A percentile compares a stretch with the other conserved stretches of the same genome.
phyloP scores from a whole-genome alignment of 35 echinoderm and acorn worm genomes.

The Ophiothrix spiculata region DNA sequence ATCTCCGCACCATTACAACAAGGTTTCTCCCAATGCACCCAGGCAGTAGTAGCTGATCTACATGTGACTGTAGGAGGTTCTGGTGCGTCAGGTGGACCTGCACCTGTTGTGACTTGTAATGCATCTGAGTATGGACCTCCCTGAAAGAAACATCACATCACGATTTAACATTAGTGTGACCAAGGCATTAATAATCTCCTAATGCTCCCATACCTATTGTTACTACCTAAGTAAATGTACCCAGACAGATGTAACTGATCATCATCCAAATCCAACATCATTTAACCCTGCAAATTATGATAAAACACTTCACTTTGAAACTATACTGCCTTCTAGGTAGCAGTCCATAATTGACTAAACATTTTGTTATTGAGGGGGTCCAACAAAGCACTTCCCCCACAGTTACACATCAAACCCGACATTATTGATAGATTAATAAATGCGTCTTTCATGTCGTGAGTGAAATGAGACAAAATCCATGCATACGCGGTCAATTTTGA shows the following conservation, averaged over 20 bases:
- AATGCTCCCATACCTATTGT: slow-evolving; percentile 74
- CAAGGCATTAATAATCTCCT: slow-evolving; percentile 77
- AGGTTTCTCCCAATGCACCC: slow-evolving; percentile 75
- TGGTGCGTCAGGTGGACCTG: slow-evolving; percentile 86
- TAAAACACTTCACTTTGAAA: slow-evolving; percentile 77
- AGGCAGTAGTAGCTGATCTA: slow-evolving; percentile 54
- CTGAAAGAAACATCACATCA: slow-evolving; percentile 55
- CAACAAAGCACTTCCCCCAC: slow-evolving; percentile 68
- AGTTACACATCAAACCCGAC: slow-evolving; percentile 65
- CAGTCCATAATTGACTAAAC: slow-evolving; percentile 67
- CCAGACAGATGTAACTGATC: slow-evolving; percentile 46
- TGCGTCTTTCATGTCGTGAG: slow-evolving; percentile 80
- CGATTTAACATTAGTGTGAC: slow-evolving; percentile 57
- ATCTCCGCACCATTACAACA: slow-evolving; percentile 89
- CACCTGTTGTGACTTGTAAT: slow-evolving; percentile 79
- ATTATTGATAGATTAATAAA: slow-evolving; percentile 57
- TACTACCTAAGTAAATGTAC: slow-evolving; percentile 64
- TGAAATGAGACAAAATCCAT: background rate
- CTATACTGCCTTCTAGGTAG: slow-evolving; percentile 75
- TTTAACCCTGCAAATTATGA: slow-evolving; percentile 75
- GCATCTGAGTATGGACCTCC: slow-evolving; percentile 85
- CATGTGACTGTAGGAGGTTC: slow-evolving; percentile 40
- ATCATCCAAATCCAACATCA: no score
- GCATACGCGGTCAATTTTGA: background rate
- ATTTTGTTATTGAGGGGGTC: slow-evolving; percentile 61